Evolutionary conservation across 1,140 invertebrate genomes (phyloP).

Genomic region (Pollicipes pollicipes): DNA sequence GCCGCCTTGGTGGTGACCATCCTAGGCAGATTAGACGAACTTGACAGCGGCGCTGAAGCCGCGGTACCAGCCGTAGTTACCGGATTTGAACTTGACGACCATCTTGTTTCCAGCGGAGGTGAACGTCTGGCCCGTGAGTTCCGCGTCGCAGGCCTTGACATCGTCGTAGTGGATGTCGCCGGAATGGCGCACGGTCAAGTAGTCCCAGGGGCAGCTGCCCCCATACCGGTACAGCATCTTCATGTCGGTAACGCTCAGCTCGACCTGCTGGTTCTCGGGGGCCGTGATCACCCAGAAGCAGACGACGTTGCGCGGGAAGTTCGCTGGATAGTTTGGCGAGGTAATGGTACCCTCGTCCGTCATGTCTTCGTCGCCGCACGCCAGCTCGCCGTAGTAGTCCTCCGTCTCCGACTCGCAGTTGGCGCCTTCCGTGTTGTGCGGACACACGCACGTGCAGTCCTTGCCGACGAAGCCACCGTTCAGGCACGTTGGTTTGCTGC

Average conservation of each 20-base stretch:
- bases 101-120: background rate
- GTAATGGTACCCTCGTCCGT: constrained; percentile 32
- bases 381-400: constrained; percentile 8
- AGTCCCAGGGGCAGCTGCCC: constrained; percentile 45
- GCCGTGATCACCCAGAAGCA: constrained; percentile 61
- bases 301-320: constrained; percentile 37
- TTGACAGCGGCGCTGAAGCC: background rate
- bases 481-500: constrained; percentile 3
- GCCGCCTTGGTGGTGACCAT: too few relatives aligned
- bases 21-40: background rate
- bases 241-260: constrained; percentile 45
- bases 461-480: constrained; percentile 10
- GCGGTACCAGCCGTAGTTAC: background rate
- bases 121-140: background rate
- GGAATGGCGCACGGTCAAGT: constrained; percentile 29
- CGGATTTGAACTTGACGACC: background rate
- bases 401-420: constrained; percentile 4
- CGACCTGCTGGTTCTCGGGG: constrained; percentile 42
- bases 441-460: constrained; percentile 10
- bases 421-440: background rate
- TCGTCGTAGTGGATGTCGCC: background rate
- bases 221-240: constrained; percentile 44
- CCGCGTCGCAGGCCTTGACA: background rate
- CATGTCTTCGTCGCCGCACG: constrained; percentile 7
- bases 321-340: constrained; percentile 53